Evolutionary conservation across 2,113 vertebrate genomes (phyloP).

Genomic region (Ceuthmochares aereus): DNA sequence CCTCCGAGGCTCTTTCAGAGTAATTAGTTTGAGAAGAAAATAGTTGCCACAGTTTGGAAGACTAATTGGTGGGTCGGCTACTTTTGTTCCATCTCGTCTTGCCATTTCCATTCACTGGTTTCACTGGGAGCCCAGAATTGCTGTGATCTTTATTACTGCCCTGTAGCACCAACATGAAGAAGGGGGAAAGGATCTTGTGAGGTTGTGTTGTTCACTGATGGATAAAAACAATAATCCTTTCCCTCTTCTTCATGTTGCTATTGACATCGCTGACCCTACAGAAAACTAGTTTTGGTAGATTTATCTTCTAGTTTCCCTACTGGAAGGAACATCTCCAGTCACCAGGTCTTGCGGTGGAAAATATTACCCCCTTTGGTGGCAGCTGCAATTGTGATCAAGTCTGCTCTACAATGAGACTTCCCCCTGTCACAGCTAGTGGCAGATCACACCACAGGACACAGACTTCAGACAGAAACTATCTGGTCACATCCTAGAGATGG

Average conservation of each 20-base stretch:
- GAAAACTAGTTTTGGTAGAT: not conserved
- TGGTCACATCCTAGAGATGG: rapidly evolving
- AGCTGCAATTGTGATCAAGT: not conserved
- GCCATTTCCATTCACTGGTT: not conserved
- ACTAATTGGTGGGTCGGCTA: not conserved
- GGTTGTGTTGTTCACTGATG: no score
- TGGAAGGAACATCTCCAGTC: not conserved
- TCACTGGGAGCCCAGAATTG: not conserved
- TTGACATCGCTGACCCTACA: rapidly evolving
- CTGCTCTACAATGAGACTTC: not conserved
- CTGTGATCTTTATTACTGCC: not conserved
- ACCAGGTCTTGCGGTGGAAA: rapidly evolving
- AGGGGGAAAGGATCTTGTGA: no score
- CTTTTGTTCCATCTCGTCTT: not conserved
- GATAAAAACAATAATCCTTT: no score
- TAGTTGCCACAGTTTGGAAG: not conserved
- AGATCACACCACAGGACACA: rapidly evolving
- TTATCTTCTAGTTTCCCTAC: not conserved
- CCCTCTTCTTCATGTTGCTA: no score
- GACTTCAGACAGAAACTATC: not conserved
- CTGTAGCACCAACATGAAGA: not conserved
- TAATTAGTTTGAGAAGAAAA: slow-evolving; percentile 2
- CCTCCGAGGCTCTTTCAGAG: not conserved
- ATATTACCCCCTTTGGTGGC: not conserved
- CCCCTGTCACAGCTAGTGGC: rapidly evolving